These are phyloP conservation scores for Gibbula magus DNA, from an alignment of 2,888 invertebrate genomes.

Conservation along the genomic window DNA sequence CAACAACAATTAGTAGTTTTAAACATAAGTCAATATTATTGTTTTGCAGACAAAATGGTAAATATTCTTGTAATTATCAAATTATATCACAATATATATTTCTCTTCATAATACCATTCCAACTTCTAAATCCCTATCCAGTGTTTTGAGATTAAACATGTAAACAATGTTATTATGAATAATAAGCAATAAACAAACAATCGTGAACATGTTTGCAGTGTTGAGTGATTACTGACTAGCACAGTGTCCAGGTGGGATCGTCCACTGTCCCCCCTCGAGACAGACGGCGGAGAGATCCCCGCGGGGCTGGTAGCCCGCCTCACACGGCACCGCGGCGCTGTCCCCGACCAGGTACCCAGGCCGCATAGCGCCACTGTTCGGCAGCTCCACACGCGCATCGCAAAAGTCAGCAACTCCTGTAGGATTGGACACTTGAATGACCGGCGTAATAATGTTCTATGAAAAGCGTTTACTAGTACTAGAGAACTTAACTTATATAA, in stretches of 20 bases:
- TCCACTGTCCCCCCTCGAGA: conserved; percentile 67
- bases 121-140: no score
- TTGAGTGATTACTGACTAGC: conserved; percentile 56
- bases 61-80: neutral
- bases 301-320: conserved; percentile 51
- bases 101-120: no score
- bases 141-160: no score
- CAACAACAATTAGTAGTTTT: neutral
- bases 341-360: conserved; percentile 48
- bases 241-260: conserved; percentile 61
- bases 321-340: conserved; percentile 50
- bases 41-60: neutral
- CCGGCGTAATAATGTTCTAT: no score
- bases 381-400: neutral
- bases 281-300: conserved; percentile 65
- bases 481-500: no score
- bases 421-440: neutral
- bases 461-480: no score
- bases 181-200: neutral
- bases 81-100: no score
- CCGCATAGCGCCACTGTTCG: neutral
- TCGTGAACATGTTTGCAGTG: neutral
- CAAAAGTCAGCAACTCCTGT: conserved; percentile 20
- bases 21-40: neutral
- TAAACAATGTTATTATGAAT: no score